phyloP scores from a whole-genome alignment of 2,797 vertebrate species.

The Chrysocyon brachyurus region DNA sequence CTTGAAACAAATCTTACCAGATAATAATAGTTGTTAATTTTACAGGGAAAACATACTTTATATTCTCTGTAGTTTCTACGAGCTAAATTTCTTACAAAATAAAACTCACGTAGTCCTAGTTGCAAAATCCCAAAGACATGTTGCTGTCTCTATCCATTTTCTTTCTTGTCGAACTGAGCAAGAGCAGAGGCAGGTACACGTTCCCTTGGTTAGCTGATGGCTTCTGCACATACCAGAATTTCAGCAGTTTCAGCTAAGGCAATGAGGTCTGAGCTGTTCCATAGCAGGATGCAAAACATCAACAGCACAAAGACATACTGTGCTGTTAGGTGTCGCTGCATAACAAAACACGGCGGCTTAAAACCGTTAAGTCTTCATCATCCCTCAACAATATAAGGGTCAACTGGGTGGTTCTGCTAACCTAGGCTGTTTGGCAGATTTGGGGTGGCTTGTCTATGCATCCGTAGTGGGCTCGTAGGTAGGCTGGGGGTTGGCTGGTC shows the following conservation, averaged over 20 bases:
- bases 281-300: not conserved
- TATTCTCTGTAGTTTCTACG: not conserved
- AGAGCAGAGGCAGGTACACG: not conserved
- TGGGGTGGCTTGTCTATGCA: not conserved
- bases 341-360: not conserved
- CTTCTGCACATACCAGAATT: slow-evolving; percentile 30
- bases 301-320: not conserved
- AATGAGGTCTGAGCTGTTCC: slow-evolving; percentile 21
- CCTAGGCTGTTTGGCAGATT: not conserved
- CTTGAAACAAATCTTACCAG: slow-evolving; percentile 51
- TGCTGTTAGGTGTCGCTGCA: not conserved
- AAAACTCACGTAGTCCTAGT: not conserved
- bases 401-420: not conserved
- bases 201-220: not conserved
- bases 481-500: not conserved
- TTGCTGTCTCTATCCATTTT: not conserved
- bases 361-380: not conserved
- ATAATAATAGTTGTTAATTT: not conserved
- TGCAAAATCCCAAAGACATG: not conserved
- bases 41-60: not conserved
- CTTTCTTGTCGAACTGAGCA: not conserved
- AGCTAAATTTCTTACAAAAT: slow-evolving; percentile 20
- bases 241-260: slow-evolving; percentile 47
- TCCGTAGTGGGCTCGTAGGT: not conserved
- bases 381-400: not conserved